Conservation (phyloP, 2,113 vertebrate genomes). For the Campylomormyrus numenius region DNA sequence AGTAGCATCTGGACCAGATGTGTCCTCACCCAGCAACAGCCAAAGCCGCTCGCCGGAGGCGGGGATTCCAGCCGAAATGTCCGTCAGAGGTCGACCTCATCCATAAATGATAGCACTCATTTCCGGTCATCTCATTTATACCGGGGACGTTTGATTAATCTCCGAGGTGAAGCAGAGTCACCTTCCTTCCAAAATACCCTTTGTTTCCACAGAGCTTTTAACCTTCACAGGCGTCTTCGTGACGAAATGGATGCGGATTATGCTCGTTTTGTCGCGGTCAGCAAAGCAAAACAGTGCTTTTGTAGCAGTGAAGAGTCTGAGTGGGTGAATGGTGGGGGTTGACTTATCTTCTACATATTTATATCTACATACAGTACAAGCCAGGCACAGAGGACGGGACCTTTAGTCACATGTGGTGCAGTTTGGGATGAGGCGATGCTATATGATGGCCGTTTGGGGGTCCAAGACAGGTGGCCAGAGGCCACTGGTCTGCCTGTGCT, state of each 20-base stretch:
- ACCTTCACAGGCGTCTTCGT: not conserved
- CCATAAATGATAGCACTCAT: constrained; percentile 5
- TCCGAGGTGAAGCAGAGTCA: not conserved
- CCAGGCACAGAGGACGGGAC: not conserved
- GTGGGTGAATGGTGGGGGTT: not conserved
- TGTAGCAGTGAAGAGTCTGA: not conserved
- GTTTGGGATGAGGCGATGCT: not conserved
- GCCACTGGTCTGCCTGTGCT: not conserved
- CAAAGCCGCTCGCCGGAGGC: not conserved
- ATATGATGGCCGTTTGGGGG: not conserved
- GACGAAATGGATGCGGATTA: not conserved
- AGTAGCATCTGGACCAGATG: not conserved
- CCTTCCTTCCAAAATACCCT: not conserved
- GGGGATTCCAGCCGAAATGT: not conserved
- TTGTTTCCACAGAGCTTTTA: not conserved
- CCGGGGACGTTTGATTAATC: not conserved
- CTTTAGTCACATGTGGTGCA: not conserved
- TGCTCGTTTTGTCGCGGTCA: not conserved
- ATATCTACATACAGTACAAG: not conserved
- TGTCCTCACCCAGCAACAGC: not conserved
- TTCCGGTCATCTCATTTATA: not conserved
- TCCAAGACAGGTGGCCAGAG: not conserved
- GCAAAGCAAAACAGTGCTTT: not conserved
- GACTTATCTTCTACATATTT: not conserved
- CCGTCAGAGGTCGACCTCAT: not conserved